Evolutionary conservation across 2,888 invertebrate species (phyloP), one percentile per base, ranked within the genome.

Genomic region (Callimorpha dominula): DNA sequence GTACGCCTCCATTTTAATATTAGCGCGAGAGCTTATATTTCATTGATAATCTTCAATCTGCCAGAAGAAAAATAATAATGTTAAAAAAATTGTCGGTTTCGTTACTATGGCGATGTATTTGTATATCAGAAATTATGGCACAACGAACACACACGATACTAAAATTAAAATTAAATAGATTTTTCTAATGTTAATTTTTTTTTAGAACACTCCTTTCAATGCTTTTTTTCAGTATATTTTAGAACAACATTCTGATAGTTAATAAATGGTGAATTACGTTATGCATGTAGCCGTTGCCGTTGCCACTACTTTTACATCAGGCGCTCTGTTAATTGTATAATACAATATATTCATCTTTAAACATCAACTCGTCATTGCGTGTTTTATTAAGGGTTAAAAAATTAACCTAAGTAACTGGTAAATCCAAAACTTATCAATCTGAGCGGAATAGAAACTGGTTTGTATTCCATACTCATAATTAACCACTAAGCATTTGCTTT

Each of bases 241-340:
- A 5, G n/a, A 43, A 12, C 5, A 11, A 9, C 17, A 43, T 64
- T 64, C 43, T 42, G 43, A 43, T 40, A 2, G 11, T 68, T 4
- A 14, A 4, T 14, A 46, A n/a, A 11, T 57, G n/a, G n/a, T 20
- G 4, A 31, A 31, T 31, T 31, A 31, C 2, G 31, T 31, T 31
- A 31, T 31, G 31, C 2, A 31, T 31, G 5, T 11, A 46, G 43
- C 43, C 42, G 52, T 60, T 68, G 43, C 43, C 42, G 52, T 60
- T 68, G 68, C 68, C 60, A 68, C 11, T 14, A 15, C 4, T 15
- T 31, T 60, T 68, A 46, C 9, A 46, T 60, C 68, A 68, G 68
- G 68, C 57, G 68, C 68, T 57, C 12, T 2, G 7, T 43, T 60
- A 14, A 60, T 20, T 31, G 4, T 0, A 31, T 31, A 31, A 31